Evolutionary conservation across 1,140 invertebrate species (phyloP).

Genomic region (Rhyacophila brunnea): DNA sequence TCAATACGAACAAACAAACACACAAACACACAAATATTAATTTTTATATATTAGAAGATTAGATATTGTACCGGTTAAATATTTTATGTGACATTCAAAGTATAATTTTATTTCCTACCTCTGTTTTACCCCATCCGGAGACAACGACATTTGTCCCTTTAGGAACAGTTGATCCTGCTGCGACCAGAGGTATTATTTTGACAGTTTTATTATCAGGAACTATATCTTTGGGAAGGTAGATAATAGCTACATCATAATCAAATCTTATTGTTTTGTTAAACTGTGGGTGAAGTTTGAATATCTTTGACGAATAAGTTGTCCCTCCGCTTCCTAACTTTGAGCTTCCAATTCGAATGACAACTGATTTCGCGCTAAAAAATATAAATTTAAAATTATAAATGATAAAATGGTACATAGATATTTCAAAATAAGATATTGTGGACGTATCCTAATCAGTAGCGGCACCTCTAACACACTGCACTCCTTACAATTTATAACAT

Average conservation of each 20-base stretch:
- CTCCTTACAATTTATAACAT: no score
- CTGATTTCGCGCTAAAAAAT: no score
- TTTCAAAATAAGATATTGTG: no score
- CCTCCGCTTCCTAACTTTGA: neutral
- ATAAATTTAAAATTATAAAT: no score
- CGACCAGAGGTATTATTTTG: neutral
- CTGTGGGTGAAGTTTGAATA: neutral
- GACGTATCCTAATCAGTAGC: no score
- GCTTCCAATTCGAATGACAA: neutral
- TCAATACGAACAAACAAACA: no score
- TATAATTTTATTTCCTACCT: neutral
- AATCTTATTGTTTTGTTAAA: neutral
- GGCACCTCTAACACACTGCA: no score
- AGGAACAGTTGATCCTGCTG: neutral
- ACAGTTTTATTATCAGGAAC: neutral
- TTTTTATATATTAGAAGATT: no score
- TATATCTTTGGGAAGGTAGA: neutral
- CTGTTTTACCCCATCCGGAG: constrained; percentile 1
- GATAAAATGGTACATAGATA: no score
- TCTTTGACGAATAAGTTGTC: neutral
- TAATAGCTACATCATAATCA: constrained; percentile 1
- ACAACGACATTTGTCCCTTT: neutral
- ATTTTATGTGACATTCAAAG: no score
- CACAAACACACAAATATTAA: no score
- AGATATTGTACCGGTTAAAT: no score